A percentile compares a stretch with the other conserved stretches of the same genome.
These are phyloP conservation scores for Rhizoglyphus robini DNA, from an alignment of 1,140 invertebrate species.

Conservation along the genomic window DNA sequence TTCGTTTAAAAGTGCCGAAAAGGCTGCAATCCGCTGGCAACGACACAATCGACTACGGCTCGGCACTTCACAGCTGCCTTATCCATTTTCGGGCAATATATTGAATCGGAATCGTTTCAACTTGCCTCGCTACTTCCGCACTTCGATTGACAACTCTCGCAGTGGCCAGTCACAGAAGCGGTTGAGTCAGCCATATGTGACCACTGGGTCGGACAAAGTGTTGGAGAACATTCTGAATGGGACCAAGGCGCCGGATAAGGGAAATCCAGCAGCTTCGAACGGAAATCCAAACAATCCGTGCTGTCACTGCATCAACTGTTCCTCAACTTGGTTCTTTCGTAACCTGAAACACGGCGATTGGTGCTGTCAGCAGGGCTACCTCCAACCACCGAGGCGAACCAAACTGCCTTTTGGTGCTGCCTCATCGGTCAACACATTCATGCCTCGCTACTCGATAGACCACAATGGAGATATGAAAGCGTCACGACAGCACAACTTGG, in stretches of 20 bases:
- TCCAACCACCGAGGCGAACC: constrained; percentile 22
- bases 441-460: background rate
- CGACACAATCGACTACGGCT: background rate
- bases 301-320: constrained; percentile 21
- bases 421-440: constrained; percentile 24
- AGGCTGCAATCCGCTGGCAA: constrained; percentile 16
- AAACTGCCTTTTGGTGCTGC: constrained; percentile 28
- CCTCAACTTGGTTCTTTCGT: constrained; percentile 17
- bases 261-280: background rate
- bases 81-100: background rate
- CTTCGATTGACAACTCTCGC: background rate
- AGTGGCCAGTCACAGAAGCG: background rate
- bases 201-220: background rate
- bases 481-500: background rate
- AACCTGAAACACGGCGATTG: constrained; percentile 13
- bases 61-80: background rate
- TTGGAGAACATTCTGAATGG: background rate
- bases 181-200: background rate
- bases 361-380: constrained; percentile 22
- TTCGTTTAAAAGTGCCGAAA: constrained; percentile 22
- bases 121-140: constrained; percentile 15
- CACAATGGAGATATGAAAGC: too few species aligned
- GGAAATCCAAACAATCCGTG: background rate
- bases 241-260: background rate
- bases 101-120: background rate